phyloP scores from a whole-genome alignment of 1,140 invertebrate genomes.

The Drosophila pectinifera region DNA sequence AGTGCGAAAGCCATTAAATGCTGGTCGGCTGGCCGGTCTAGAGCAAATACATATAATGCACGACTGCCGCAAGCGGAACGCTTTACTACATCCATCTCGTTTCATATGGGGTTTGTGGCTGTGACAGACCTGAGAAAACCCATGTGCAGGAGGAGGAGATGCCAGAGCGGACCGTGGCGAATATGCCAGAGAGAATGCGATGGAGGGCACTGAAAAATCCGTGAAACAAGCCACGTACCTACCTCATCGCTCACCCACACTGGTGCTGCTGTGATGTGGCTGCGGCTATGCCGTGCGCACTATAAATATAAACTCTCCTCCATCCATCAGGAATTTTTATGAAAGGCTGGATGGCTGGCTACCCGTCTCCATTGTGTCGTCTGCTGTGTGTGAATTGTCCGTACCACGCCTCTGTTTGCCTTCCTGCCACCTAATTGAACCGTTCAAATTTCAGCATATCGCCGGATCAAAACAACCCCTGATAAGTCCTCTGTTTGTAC shows the following conservation, averaged over 20 bases:
- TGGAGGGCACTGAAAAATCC: slow-evolving; percentile 8
- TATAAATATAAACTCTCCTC: slow-evolving; percentile 29
- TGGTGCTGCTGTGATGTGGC: not conserved
- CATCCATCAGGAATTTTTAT: slow-evolving; percentile 30
- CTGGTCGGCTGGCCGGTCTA: not conserved
- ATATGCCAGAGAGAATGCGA: slow-evolving; percentile 5
- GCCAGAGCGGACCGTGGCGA: slow-evolving; percentile 4
- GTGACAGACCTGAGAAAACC: slow-evolving; percentile 41
- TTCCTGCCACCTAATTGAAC: slow-evolving; percentile 58
- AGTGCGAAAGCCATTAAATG: slow-evolving; percentile 10
- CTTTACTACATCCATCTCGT: slow-evolving; percentile 6
- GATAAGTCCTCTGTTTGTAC: slow-evolving; percentile 11
- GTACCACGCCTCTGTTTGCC: slow-evolving; percentile 32
- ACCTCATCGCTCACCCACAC: slow-evolving; percentile 41
- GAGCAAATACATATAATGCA: slow-evolving; percentile 41
- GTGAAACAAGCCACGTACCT: slow-evolving; percentile 31
- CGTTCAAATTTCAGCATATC: slow-evolving; percentile 48
- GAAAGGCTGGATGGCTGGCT: slow-evolving; percentile 21
- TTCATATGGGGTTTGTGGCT: slow-evolving; percentile 40
- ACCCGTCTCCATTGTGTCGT: slow-evolving; percentile 17
- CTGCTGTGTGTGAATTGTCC: slow-evolving; percentile 13
- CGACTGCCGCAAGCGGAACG: slow-evolving; percentile 27
- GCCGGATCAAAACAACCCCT: slow-evolving; percentile 27
- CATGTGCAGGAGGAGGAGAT: not conserved
- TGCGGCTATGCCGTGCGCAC: slow-evolving; percentile 1